phyloP scores from a whole-genome alignment of 1,140 invertebrate species.

The Drosophila chauvacae region DNA sequence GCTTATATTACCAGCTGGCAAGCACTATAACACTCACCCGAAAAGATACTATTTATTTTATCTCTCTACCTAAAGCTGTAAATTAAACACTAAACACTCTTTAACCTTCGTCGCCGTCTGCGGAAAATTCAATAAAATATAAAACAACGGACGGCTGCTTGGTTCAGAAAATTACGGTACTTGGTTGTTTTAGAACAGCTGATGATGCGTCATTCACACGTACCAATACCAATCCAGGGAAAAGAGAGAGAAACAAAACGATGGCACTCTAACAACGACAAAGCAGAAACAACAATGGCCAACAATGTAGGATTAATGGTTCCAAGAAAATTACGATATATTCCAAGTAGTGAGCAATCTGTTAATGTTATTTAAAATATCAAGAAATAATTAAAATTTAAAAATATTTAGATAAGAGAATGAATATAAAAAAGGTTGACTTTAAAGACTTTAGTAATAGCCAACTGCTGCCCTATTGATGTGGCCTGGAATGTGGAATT shows the following conservation, averaged over 20 bases:
- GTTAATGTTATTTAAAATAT: not conserved
- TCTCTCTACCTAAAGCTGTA: not conserved
- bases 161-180: slow-evolving; percentile 64
- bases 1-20: slow-evolving; percentile 13
- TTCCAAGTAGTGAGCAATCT: not conserved
- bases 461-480: slow-evolving; percentile 1
- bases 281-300: slow-evolving; percentile 31
- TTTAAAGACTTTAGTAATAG: not conserved
- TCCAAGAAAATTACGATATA: not conserved
- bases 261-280: slow-evolving; percentile 4
- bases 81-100: slow-evolving; percentile 14
- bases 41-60: not conserved
- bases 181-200: slow-evolving; percentile 63
- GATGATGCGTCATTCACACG: slow-evolving; percentile 77
- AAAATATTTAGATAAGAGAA: not conserved
- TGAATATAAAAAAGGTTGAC: not conserved
- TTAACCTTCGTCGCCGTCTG: slow-evolving; percentile 17
- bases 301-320: slow-evolving; percentile 19
- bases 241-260: slow-evolving; percentile 33
- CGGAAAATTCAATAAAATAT: slow-evolving; percentile 80
- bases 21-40: slow-evolving; percentile 12
- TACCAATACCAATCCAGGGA: slow-evolving; percentile 30
- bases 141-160: slow-evolving; percentile 61
- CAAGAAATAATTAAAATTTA: not conserved
- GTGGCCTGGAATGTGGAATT: slow-evolving; percentile 20